Percentiles rank a stretch among this genome's conserved stretches.
Evolutionary conservation across 2,113 vertebrate genomes (phyloP).

Genomic region (Lathamus discolor): DNA sequence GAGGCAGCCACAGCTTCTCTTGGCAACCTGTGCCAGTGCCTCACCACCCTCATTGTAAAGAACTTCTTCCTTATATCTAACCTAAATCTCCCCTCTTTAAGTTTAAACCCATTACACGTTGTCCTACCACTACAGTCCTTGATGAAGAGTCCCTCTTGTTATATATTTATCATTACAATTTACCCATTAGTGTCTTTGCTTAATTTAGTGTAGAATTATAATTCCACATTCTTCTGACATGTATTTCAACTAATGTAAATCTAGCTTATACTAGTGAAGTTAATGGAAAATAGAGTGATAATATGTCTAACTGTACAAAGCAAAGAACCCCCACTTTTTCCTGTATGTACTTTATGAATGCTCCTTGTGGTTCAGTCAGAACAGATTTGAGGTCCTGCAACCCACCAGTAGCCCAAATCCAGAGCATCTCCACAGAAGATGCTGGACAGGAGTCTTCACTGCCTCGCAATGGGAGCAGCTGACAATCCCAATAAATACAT

Average conservation of each 20-base stretch:
- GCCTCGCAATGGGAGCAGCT: neutral
- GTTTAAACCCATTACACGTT: neutral
- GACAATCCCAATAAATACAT: neutral
- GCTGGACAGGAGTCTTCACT: neutral
- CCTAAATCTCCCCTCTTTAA: neutral
- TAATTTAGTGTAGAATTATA: neutral
- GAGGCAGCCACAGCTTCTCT: neutral
- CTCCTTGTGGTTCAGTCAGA: neutral
- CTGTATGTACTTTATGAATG: neutral
- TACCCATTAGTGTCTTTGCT: neutral
- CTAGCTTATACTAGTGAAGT: neutral
- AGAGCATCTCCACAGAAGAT: neutral
- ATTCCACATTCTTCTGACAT: neutral
- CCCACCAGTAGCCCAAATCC: neutral
- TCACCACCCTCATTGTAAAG: neutral
- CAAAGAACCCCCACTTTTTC: neutral
- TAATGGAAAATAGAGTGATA: neutral
- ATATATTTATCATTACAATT: neutral
- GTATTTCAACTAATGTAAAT: neutral
- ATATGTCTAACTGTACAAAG: neutral
- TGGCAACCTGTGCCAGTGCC: neutral
- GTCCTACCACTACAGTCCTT: neutral
- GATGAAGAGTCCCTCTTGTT: neutral
- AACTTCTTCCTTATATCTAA: neutral
- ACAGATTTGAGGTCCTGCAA: neutral